Evolutionary conservation across 2,797 vertebrate genomes (phyloP).

Genomic region (Mastacembelus armatus): DNA sequence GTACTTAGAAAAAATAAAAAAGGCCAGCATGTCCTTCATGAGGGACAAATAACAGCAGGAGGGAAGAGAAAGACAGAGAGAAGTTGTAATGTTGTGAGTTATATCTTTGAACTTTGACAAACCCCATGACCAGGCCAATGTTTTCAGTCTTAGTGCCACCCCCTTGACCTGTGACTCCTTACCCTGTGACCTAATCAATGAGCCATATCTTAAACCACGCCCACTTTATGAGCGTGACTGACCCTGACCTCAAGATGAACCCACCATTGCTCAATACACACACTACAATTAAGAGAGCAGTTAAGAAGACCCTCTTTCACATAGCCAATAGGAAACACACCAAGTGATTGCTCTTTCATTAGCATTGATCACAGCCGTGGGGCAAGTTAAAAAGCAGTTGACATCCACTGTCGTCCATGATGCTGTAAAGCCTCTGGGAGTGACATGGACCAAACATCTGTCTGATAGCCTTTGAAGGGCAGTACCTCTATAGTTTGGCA

Average conservation of each 20-base stretch:
- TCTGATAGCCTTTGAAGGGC: constrained; percentile 19
- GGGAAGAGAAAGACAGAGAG: neutral
- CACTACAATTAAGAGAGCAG: constrained; percentile 31
- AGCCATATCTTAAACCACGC: constrained; percentile 67
- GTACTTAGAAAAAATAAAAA: too few relatives aligned
- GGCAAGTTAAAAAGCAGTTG: constrained; percentile 28
- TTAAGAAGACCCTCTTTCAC: constrained; percentile 34
- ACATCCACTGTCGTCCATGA: constrained; percentile 35
- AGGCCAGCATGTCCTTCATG: neutral
- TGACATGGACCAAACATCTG: constrained; percentile 15
- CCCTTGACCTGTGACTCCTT: constrained; percentile 66
- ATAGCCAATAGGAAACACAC: constrained; percentile 30
- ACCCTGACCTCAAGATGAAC: constrained; percentile 78
- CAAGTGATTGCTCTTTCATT: constrained; percentile 34
- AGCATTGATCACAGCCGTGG: constrained; percentile 34
- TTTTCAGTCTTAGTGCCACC: constrained; percentile 65
- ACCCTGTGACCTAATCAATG: constrained; percentile 65
- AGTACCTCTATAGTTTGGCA: neutral
- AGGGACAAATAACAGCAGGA: constrained; percentile 37
- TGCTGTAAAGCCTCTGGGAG: constrained; percentile 17
- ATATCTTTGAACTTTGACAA: constrained; percentile 72
- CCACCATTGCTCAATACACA: constrained; percentile 43
- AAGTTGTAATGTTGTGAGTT: constrained; percentile 66
- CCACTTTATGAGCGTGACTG: constrained; percentile 72
- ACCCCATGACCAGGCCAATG: constrained; percentile 67